Evolutionary conservation across 2,797 vertebrate species (phyloP), one percentile per base, ranked within the genome.

Genomic region (Labroides dimidiatus): DNA sequence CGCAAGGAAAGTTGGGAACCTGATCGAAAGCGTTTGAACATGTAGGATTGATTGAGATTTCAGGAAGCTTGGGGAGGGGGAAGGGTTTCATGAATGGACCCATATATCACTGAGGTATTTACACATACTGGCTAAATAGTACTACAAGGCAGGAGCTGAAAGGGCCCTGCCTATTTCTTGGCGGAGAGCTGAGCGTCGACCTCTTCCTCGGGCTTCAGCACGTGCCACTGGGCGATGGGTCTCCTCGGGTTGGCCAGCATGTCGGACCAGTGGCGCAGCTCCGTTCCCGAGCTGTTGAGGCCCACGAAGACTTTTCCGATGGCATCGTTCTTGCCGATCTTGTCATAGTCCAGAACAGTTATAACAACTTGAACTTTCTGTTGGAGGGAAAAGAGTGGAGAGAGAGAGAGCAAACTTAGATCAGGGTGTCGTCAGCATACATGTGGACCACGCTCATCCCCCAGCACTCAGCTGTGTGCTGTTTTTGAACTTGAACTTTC

Each of bases 311-410:
- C 97, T 80, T 99, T 99, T 65, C 98, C 98, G 86, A 99, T 99
- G 90, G 98, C 98, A 93, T 99, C 98, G 4, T 99, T 99, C 95
- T 99, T 99, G 93, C 98, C 98, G 91, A 99, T 99, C 96, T 99
- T 99, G 96, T 99, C 98, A 97, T 99, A 99, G 97, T 99, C 98
- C 96, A 99, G 97, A 94, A 99, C 98, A 90, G 98, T 99, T 92
- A 99, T 97, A 95, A 99, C 98, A 92, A 99, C 90, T 94, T 99
- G 98, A 93, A 99, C 97, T 97, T 99, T 99, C 98, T 99, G 89
- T 51, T 89, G 70, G 77, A 69, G 61, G 11, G 19, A 24, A 30
- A 16, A 15, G 10, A n/a, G n/a, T n/a, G n/a, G n/a, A n/a, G n/a
- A n/a, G n/a, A n/a, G 23, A 12, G 7, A 56, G n/a, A 37, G 51